These are phyloP conservation scores for Lycocorax pyrrhopterus DNA, from an alignment of 2,113 vertebrate species.

Conservation along the genomic window DNA sequence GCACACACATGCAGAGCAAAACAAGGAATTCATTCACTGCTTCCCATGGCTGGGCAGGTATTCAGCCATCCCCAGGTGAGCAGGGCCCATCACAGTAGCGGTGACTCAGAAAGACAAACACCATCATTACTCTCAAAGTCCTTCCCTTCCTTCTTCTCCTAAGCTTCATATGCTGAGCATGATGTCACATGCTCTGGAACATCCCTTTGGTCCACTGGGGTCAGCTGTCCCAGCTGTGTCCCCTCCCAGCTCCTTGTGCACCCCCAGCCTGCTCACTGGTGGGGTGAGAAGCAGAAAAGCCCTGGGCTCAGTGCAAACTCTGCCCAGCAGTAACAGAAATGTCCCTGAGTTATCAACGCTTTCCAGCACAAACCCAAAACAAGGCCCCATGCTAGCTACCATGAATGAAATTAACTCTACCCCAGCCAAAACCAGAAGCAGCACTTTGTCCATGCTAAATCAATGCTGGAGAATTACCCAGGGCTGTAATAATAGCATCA, in stretches of 20 bases:
- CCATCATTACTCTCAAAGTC: neutral
- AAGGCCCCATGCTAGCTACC: neutral
- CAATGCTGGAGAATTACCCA: neutral
- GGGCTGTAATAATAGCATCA: neutral
- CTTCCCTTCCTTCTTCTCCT: neutral
- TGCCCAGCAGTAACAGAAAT: neutral
- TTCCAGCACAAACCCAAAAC: neutral
- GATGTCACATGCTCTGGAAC: neutral
- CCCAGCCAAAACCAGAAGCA: neutral
- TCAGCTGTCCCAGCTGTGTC: neutral
- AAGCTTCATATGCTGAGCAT: neutral
- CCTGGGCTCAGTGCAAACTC: no score
- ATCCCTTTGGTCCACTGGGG: neutral
- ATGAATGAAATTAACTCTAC: neutral
- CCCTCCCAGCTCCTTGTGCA: neutral
- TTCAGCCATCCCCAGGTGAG: neutral
- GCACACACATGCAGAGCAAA: neutral
- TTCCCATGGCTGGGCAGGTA: neutral
- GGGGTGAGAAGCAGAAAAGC: neutral
- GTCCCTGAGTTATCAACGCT: neutral
- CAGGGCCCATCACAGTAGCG: rapidly evolving
- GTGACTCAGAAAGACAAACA: neutral
- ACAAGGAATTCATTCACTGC: neutral
- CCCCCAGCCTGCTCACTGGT: neutral
- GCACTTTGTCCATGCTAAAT: neutral